phyloP scores from a whole-genome alignment of 2,113 vertebrate genomes.

The Leiothrix lutea region DNA sequence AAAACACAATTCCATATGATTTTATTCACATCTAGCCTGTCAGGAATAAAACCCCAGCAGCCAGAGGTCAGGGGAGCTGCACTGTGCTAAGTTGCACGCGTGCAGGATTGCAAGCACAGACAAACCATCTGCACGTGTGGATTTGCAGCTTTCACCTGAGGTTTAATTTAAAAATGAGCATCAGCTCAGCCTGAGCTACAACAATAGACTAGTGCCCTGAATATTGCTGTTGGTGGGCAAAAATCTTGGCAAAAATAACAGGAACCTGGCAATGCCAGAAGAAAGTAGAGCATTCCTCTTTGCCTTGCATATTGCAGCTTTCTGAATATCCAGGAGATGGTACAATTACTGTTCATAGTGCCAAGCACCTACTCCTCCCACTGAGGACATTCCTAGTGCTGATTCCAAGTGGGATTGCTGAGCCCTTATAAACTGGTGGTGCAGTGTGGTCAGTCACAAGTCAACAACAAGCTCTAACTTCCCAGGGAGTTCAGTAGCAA shows the following conservation, averaged over 20 bases:
- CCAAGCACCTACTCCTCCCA: background rate
- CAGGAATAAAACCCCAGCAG: background rate
- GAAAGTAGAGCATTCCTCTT: background rate
- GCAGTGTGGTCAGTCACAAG: rapidly evolving
- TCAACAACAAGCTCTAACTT: background rate
- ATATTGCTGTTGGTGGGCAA: background rate
- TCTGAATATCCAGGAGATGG: background rate
- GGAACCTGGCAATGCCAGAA: background rate
- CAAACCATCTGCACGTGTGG: background rate
- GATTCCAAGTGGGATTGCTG: background rate
- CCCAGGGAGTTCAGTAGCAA: background rate
- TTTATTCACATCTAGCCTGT: conserved; percentile 41
- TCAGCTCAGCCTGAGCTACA: background rate
- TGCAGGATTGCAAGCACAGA: background rate
- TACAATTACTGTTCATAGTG: background rate
- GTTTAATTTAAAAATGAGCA: conserved; percentile 36
- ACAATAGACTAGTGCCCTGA: background rate
- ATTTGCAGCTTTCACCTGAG: conserved; percentile 16
- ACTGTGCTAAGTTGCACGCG: background rate
- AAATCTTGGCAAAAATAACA: background rate
- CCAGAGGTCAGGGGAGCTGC: background rate
- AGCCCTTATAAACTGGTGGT: background rate
- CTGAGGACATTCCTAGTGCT: background rate
- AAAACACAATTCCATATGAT: conserved; percentile 50
- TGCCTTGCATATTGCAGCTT: background rate